Evolutionary conservation across 2,888 invertebrate species (phyloP), one percentile per base, ranked within the genome.

Genomic region (Parelbella ahira): DNA sequence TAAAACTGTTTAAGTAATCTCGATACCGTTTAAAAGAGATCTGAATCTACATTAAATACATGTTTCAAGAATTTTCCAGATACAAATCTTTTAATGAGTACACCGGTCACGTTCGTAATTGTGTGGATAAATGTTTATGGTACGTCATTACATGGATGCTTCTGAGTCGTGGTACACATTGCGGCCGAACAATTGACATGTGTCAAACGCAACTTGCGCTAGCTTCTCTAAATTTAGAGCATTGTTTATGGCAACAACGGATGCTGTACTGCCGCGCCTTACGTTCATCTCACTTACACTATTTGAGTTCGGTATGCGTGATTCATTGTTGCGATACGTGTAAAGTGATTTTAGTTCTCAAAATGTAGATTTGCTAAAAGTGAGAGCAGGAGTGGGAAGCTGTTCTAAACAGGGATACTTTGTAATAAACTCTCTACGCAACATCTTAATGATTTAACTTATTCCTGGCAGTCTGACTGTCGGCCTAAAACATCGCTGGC

Each of bases 171-270:
- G 4, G 2, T 15, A 15, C 18, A 25, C 11, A 36, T 25, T 51
- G 55, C 47, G 47, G 15, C 20, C 45, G 46, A 48, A 49, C 68
- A 73, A 78, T 75, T 75, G 80, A 78, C 79, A 71, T 71, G 53
- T 78, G 79, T 82, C 78, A 83, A 79, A 80, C 72, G 48, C 47
- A 66, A 48, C 63, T 58, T 52, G 58, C 58, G 60, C 56, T 58
- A 63, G 60, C 53, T 49, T 55, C 54, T 63, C 70, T 76, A 69
- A 64, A 71, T 83, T 81, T 74, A 76, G 81, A 68, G 61, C 56
- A 58, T 66, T 84, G 84, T 86, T 86, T 84, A 84, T 63, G 57
- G 56, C 57, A 67, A 68, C 67, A 67, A 60, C 82, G 86, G 86
- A 86, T 77, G 81, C 68, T 68, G 69, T 63, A 59, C 69, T 42